Evolutionary conservation across 2,113 vertebrate genomes (phyloP).

Genomic region (Bucco capensis): DNA sequence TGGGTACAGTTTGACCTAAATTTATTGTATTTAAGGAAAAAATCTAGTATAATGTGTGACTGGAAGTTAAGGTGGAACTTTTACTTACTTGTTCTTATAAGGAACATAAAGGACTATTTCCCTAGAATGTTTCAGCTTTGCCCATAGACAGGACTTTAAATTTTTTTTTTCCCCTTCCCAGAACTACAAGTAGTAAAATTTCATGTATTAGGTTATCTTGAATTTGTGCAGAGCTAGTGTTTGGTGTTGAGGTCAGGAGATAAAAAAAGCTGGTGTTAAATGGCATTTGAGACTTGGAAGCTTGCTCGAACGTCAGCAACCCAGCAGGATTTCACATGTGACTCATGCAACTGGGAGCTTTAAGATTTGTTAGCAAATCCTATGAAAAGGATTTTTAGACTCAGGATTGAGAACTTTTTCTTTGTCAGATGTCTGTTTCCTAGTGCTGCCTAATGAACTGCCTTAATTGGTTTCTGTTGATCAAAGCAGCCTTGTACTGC

Average conservation of each 20-base stretch:
- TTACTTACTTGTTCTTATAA: background rate
- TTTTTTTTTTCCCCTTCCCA: background rate
- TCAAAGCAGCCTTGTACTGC: background rate
- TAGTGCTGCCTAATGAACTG: background rate
- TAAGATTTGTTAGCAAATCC: background rate
- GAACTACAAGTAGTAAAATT: background rate
- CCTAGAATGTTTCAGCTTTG: background rate
- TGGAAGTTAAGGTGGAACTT: background rate
- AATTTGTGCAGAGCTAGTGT: background rate
- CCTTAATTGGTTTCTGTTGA: background rate
- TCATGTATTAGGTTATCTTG: rapidly evolving
- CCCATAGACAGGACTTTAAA: background rate
- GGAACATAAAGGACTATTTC: background rate
- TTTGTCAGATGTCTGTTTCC: background rate
- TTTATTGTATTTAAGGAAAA: background rate
- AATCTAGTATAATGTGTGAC: background rate
- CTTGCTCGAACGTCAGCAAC: background rate
- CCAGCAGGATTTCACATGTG: background rate
- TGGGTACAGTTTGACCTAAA: background rate
- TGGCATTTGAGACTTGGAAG: background rate
- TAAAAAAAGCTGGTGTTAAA: background rate
- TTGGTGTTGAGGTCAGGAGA: background rate
- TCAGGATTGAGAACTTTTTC: background rate
- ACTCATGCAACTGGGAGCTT: background rate
- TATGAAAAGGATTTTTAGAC: background rate